Percentiles rank a stretch among this genome's conserved stretches.
These are phyloP conservation scores for Coremacera marginata DNA, from an alignment of 2,888 invertebrate species.

Conservation along the genomic window DNA sequence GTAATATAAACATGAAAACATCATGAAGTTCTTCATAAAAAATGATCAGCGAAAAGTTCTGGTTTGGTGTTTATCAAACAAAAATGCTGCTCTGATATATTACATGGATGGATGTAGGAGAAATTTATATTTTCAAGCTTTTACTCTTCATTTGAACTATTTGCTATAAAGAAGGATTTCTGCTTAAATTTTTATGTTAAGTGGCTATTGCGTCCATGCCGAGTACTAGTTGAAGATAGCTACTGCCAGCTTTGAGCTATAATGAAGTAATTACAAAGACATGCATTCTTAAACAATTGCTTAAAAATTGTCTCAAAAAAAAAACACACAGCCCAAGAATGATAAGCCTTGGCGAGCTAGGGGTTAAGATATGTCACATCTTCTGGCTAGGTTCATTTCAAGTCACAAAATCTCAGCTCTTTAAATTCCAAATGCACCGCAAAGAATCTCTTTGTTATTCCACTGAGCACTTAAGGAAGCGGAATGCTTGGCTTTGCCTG, in stretches of 20 bases:
- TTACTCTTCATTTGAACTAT: not conserved
- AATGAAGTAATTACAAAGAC: too few relatives aligned
- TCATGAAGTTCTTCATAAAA: not conserved
- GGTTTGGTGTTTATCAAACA: not conserved
- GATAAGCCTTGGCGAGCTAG: too few relatives aligned
- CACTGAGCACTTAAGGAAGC: constrained; percentile 10
- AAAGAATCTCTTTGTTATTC: constrained; percentile 11
- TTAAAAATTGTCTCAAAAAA: not conserved
- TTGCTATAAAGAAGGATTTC: not conserved
- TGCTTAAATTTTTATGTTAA: not conserved
- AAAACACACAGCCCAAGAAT: not conserved
- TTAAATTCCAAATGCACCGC: constrained; percentile 25
- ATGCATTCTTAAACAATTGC: not conserved
- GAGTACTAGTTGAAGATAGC: too few relatives aligned
- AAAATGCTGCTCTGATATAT: not conserved
- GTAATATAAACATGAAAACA: not conserved
- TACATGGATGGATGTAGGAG: not conserved
- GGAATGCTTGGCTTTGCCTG: not conserved
- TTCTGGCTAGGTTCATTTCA: not conserved
- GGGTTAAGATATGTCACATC: too few relatives aligned
- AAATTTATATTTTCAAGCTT: not conserved
- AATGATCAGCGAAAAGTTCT: constrained; percentile 12
- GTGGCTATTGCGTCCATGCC: too few relatives aligned
- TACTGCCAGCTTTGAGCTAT: too few relatives aligned
- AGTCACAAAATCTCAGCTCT: not conserved